Evolutionary conservation across 2,797 vertebrate genomes (phyloP), one percentile per base, ranked within the genome.

Genomic region (Paramormyrops hopkinsi): DNA sequence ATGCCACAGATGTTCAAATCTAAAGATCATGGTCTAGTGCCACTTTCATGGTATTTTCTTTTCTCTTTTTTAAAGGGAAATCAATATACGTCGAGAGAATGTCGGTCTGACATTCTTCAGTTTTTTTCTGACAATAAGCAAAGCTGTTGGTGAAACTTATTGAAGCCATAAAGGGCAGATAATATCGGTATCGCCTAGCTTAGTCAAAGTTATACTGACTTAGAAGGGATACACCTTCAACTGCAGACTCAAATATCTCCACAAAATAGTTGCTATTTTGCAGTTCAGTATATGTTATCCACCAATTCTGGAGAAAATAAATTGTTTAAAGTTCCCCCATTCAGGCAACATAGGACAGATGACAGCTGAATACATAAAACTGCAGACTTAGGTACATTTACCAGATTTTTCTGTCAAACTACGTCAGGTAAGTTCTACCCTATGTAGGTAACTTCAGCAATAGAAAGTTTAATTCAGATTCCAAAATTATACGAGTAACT

Each of bases 1-100:
- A 87, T 59, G 51, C 25, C 53, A 56, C 33, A 37, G 50, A 41
- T 56, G 53, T 59, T 87, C 84, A 86, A 54, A 86, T 51, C 53
- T 56, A 59, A 87, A 59, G 33, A 56, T 41, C 53, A 44, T 44
- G 33, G 50, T 59, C 25, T 87, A 87, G 3, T 73, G 82, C 19
- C 88, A 89, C 59, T 86, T 86, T 41, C 44, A 62, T 33, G 41
- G 29, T 33, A 54, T 86, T 86, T 86, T 59, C 14, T 86, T n/a
- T 46, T 22, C 76, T 82, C 19, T 82, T 82, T 82, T 82, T 82
- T 82, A 22, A 76, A 82, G 48, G 56, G 53, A 86, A 56, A 86
- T 51, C 85, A 56, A 69, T 69, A 51, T 48, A 51, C 12, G 51
- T 62, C 41, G 2, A 56, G 82, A 86, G 83, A 89, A 89, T 86